phyloP scores from a whole-genome alignment of 2,888 invertebrate genomes.

The Abrostola tripartita region DNA sequence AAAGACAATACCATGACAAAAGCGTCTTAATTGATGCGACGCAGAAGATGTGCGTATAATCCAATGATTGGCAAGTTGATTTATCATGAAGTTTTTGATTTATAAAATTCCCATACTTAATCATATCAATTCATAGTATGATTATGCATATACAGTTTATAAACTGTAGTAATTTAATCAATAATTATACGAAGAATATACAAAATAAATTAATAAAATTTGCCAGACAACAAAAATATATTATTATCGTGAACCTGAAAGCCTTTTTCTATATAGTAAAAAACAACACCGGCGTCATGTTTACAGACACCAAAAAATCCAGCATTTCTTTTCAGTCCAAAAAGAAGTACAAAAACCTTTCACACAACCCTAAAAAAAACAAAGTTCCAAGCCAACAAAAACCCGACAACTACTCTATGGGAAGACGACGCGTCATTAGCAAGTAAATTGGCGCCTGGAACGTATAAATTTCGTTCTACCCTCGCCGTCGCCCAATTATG shows the following conservation, averaged over 20 bases:
- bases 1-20: too few species aligned
- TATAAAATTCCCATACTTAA: neutral
- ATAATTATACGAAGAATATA: too few species aligned
- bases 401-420: conserved; percentile 72
- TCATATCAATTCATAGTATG: too few species aligned
- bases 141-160: too few species aligned
- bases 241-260: conserved; percentile 13
- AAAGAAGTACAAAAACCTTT: conserved; percentile 30
- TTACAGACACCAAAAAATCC: conserved; percentile 33
- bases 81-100: neutral
- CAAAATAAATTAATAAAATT: too few species aligned
- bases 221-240: conserved; percentile 22
- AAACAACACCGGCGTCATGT: conserved; percentile 40
- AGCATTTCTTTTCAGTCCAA: conserved; percentile 18
- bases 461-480: conserved; percentile 87
- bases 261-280: conserved; percentile 19
- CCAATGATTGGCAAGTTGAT: too few species aligned
- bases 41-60: too few species aligned
- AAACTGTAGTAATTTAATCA: too few species aligned
- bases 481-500: conserved; percentile 86
- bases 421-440: conserved; percentile 87
- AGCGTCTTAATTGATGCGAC: too few species aligned
- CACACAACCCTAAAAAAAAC: conserved; percentile 51
- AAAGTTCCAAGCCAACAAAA: conserved; percentile 63
- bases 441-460: conserved; percentile 86